phyloP scores from a whole-genome alignment of 92 coral and sea anemone genomes.

The Siderastrea radians region DNA sequence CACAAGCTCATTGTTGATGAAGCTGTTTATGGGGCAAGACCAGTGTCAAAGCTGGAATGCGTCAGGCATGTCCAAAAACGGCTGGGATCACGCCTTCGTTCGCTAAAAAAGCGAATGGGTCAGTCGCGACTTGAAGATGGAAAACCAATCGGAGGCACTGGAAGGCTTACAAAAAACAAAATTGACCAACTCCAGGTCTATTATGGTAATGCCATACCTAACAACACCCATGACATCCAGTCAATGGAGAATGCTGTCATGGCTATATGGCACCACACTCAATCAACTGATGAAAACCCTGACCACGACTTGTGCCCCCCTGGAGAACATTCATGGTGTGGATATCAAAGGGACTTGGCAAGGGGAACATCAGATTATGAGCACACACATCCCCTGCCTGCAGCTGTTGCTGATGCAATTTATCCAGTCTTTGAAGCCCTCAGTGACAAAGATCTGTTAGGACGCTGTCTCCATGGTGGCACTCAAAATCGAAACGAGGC shows the following conservation, averaged over 20 bases:
- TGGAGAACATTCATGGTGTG: conserved; percentile 51
- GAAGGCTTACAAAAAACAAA: not conserved
- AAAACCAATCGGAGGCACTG: conserved; percentile 53
- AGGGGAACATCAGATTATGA: conserved; percentile 26
- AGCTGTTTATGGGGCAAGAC: conserved; percentile 44
- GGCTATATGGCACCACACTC: conserved; percentile 65
- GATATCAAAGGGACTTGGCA: conserved; percentile 41
- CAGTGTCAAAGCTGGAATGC: not conserved
- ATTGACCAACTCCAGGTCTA: conserved; percentile 59
- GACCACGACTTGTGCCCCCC: conserved; percentile 42
- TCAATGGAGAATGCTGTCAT: conserved; percentile 30
- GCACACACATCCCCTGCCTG: conserved; percentile 32
- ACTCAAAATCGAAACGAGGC: not conserved
- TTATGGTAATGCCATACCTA: conserved; percentile 64
- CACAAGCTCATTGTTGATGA: conserved; percentile 23
- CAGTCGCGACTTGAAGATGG: conserved; percentile 50
- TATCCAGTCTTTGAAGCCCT: conserved; percentile 19
- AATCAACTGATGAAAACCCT: conserved; percentile 52
- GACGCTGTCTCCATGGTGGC: not conserved
- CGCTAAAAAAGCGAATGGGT: not conserved
- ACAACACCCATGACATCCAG: conserved; percentile 18
- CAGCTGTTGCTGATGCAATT: conserved; percentile 11
- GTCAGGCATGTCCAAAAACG: too few relatives aligned
- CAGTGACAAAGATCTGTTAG: conserved; percentile 6
- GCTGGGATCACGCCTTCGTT: too few relatives aligned